Base-by-base conservation (phyloP, 2,797 vertebrate species). In the Poecilia picta region DNA sequence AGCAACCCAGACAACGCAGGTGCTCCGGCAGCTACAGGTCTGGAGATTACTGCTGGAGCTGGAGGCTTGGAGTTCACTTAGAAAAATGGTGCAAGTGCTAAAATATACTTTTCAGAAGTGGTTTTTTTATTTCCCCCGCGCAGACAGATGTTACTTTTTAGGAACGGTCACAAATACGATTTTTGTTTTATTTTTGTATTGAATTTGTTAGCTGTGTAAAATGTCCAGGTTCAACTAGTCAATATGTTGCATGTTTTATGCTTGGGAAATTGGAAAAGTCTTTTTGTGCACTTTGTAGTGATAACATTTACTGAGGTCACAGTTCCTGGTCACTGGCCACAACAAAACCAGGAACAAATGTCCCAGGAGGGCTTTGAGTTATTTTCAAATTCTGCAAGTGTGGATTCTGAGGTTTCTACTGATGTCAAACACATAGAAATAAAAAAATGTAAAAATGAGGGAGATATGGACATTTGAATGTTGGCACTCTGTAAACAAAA, bases 1-100 rank as follows among this genome's bases (percentile, higher is more conserved):
- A 75, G 83, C 57, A 57, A 80, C 88, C 87, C 85, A 83, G 88
- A 78, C 74, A 78, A 66, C 81, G 46, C 89, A 92, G 93, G 88
- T 92, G 91, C 81, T 87, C 53, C 75, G 75, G 71, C 66, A 47
- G 6, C 41, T 49, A 11, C 51, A 73, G 81, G 73, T 77, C 70
- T 78, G 71, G 47, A 80, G 57, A 81, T 80, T 72, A 47, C 75
- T 51, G 81, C 75, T 70, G 49, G 33, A 80, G 79, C 31, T 78
- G 64, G 5, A 13, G 39, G 76, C 47, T 70, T 70, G 79, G 3
- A 62, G 75, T 59, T 75, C 78, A 47, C 73, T 71, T 36, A 51
- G 47, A 59, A 46, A 79, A 77, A 74, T 53, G 47, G 3, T 23
- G 20, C 33, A 33, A 49, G 47, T 13, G 47, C 47, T 5, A 20